Conservation (phyloP, 2,888 invertebrate species). For the Chaetogeoica ovagalla region DNA sequence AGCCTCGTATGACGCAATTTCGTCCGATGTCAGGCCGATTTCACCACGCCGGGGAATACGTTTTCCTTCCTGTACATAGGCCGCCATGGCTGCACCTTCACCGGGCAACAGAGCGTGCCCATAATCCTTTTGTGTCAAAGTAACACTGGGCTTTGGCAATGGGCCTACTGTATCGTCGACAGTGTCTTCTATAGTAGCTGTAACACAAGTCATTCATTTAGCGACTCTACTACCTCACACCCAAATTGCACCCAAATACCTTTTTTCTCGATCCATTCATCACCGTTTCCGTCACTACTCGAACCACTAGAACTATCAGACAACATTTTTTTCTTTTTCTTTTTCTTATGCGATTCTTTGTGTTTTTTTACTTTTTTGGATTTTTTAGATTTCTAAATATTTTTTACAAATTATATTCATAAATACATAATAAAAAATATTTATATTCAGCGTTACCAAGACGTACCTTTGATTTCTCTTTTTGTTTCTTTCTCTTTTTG, state of each 20-base stretch:
- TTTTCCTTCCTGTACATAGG: constrained; percentile 97
- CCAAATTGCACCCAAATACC: constrained; percentile 48
- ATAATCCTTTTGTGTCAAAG: constrained; percentile 78
- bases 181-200: constrained; percentile 56
- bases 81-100: constrained; percentile 99
- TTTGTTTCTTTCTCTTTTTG: constrained; percentile 43
- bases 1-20: constrained; percentile 88
- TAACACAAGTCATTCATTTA: background rate
- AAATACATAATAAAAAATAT: background rate
- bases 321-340: constrained; percentile 61
- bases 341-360: constrained; percentile 65
- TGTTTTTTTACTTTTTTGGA: constrained; percentile 58
- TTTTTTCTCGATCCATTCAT: constrained; percentile 69
- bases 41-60: constrained; percentile 97
- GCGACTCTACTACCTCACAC: background rate
- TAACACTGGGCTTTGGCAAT: constrained; percentile 70
- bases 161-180: constrained; percentile 69
- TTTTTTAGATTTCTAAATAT: constrained; percentile 53
- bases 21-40: constrained; percentile 93
- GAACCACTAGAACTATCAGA: constrained; percentile 59
- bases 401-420: background rate
- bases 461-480: constrained; percentile 35
- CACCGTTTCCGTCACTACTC: constrained; percentile 61
- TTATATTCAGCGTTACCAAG: too few relatives aligned
- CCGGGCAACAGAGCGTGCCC: constrained; percentile 93